phyloP scores from a whole-genome alignment of 2,113 vertebrate species.

The Odobenus rosmarus region DNA sequence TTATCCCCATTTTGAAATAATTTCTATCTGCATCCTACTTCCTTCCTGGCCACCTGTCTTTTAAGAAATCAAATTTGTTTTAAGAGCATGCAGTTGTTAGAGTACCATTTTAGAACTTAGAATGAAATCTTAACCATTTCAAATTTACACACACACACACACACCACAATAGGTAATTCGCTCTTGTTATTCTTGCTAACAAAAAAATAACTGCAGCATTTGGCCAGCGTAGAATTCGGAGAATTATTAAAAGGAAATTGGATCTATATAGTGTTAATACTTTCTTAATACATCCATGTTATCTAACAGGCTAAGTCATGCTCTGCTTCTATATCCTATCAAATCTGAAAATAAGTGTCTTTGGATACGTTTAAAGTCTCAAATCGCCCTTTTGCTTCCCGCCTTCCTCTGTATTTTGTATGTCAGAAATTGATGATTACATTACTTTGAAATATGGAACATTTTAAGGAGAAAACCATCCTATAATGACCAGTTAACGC shows the following conservation, averaged over 20 bases:
- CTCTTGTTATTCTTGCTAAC: slow-evolving; percentile 33
- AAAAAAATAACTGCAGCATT: not conserved
- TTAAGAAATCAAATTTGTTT: slow-evolving; percentile 40
- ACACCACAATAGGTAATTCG: not conserved
- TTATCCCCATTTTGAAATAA: slow-evolving; percentile 29
- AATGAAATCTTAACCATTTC: slow-evolving; percentile 38
- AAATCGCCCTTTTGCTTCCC: not conserved
- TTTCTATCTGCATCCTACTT: slow-evolving; percentile 17
- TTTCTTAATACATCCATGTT: slow-evolving; percentile 36
- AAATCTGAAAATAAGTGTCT: not conserved
- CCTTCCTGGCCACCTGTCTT: slow-evolving; percentile 13
- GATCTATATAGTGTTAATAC: slow-evolving; percentile 17
- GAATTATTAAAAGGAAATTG: slow-evolving; percentile 27
- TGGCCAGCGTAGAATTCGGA: not conserved
- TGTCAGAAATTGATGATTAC: slow-evolving; percentile 4
- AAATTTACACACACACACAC: not conserved
- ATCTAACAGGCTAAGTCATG: not conserved
- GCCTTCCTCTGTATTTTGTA: not conserved
- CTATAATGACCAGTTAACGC: not conserved
- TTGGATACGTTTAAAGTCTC: slow-evolving; percentile 31
- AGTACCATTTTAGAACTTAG: slow-evolving; percentile 34
- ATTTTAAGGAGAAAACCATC: not conserved
- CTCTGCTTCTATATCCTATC: slow-evolving; percentile 22
- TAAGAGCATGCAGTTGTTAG: not conserved
- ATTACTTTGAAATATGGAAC: slow-evolving; percentile 36